Base-by-base conservation (phyloP, 2,888 invertebrate genomes). In the Fragum fragum region DNA sequence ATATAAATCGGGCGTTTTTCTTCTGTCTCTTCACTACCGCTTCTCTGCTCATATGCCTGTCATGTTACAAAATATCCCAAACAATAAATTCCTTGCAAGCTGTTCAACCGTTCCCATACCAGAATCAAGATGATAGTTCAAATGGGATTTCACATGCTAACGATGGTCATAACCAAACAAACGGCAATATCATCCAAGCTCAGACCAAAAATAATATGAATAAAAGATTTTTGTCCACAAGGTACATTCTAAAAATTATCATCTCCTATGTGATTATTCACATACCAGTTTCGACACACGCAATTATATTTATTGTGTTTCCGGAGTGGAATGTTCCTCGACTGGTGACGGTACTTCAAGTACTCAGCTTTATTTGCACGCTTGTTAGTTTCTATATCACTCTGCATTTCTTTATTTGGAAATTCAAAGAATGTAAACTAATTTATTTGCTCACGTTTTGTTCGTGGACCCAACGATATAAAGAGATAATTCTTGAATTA, bases 351-450 rank as follows among this genome's bases (percentile, higher is more conserved):
- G 2, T 32, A n/a, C 16, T 32, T 6, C 61, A 61, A 18, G 11
- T 61, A 3, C 0, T 61, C 9, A n/a, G 61, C 32, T 61, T 32
- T 32, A 32, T 16, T 32, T 32, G 29, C 32, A 61, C 61, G 28
- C n/a, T 61, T n/a, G 32, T 61, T 29, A 61, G 18, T 29, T 61
- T 29, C n/a, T 61, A 32, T 61, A 29, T 61, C 5, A n/a, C 61
- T 16, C n/a, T n/a, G 9, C 29, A 61, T 29, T 61, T 61, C 61
- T 61, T 32, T 32, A 61, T 61, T 61, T 61, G 61, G 61, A 61
- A 32, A n/a, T 61, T 61, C 18, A 61, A 61, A 32, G 61, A 61
- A 28, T 61, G 61, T 29, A 61, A 61, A 32, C 28, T 61, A 18
- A 14, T 32, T 1, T 32, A 32, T n/a, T n/a, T 61, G 1, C 29